Evolutionary conservation across 1,140 invertebrate genomes (phyloP), one percentile per base, ranked within the genome.

Genomic region (Pseudomyrmex sp.): DNA sequence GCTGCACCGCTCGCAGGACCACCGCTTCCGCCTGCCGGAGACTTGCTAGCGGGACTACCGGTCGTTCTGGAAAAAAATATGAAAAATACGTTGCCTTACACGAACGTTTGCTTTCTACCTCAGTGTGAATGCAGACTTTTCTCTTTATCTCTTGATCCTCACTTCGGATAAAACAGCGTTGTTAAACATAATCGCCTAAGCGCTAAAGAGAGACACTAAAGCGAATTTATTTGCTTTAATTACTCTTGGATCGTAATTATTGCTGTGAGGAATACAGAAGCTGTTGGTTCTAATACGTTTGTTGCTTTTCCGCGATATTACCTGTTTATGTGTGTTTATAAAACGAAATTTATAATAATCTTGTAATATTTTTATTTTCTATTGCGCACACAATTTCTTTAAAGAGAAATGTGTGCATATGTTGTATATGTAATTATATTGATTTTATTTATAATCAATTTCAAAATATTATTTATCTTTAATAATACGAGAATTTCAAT

Each of bases 21-120:
- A 2, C 79, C 58, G 23, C 61, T 85, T 86, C 96, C 96, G 91
- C 96, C 96, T 62, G 96, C 96, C 23, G 96, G 96, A 23, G 96
- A 95, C 93, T 97, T 97, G 75, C 96, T 96, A 89, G 96, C 96
- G 61, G 96, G 95, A 91, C 96, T 96, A 82, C 96, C 96, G 85
- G 96, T 96, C 35, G 96, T 97, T 88, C 96, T 97, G 93, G 82
- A 76, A 82, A 92, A 83, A 59, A 50, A 74, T 2, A 74, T 4
- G 12, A 12, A 8, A 70, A 48, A 80, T 50, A 70, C 5, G 48
- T 62, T 54, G 5, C 2, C 13, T 75, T 23, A 65, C 10, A 54
- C 15, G 2, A 7, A 4, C 44, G 9, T 9, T n/a, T 12, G 9
- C 7, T 44, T 82, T 68, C 20, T 5, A 13, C 1, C n/a, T 2